phyloP scores from a whole-genome alignment of 2,888 invertebrate genomes.

The Drosophila suboccidentalis region DNA sequence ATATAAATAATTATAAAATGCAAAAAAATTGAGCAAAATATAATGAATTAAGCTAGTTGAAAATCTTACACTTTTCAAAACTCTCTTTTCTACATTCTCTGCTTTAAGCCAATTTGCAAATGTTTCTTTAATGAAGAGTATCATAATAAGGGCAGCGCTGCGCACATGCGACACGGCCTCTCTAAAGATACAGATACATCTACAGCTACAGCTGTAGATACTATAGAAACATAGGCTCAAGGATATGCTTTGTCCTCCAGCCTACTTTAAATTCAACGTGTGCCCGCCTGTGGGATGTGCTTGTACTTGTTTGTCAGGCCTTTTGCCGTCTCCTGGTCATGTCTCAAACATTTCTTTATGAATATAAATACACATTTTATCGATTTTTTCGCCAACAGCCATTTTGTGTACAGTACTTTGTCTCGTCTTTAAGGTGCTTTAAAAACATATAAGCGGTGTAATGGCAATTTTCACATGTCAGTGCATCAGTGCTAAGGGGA shows the following conservation, averaged over 20 bases:
- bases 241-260: conserved; percentile 21
- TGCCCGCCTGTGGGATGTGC: conserved; percentile 32
- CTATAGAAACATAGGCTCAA: conserved; percentile 15
- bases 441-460: conserved; percentile 18
- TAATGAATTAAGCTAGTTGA: not conserved
- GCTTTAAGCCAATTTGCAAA: not conserved
- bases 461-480: conserved; percentile 26
- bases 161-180: conserved; percentile 42
- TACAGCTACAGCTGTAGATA: conserved; percentile 10
- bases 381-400: conserved; percentile 60
- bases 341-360: conserved; percentile 70
- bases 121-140: conserved; percentile 15
- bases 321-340: conserved; percentile 14
- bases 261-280: conserved; percentile 80
- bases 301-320: conserved; percentile 50
- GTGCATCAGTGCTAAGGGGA: conserved; percentile 51
- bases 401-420: conserved; percentile 49
- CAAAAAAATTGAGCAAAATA: not conserved
- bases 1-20: not conserved
- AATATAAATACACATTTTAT: conserved; percentile 75
- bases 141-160: conserved; percentile 15
- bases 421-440: conserved; percentile 50
- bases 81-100: not conserved
- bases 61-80: not conserved
- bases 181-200: conserved; percentile 17